Evolutionary conservation across 2,113 vertebrate genomes (phyloP), one percentile per base, ranked within the genome.

Genomic region (Rattus norvegicus): DNA sequence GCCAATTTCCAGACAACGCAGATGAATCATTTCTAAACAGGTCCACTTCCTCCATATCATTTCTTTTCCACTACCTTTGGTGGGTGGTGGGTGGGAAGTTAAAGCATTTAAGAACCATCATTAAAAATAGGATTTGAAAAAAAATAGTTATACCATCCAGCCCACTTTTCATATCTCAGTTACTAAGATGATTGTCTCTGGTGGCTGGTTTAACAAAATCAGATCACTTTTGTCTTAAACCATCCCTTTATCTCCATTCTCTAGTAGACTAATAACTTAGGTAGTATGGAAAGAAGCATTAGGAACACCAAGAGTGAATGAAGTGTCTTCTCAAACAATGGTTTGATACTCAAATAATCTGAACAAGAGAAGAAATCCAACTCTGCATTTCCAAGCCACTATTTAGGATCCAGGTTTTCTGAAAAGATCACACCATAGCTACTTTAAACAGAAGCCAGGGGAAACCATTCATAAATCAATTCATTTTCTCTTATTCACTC

Each of bases 171-270:
- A 87, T 86, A 90, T 72, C 7, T 70, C 24, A 72, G 56, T 70
- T 91, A 77, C 85, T 92, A 22, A 94, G 77, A 81, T 30, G 6
- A 92, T 54, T 10, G 5, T 36, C 47, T 94, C 39, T 43, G 43
- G 43, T 70, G 65, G 84, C 30, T 52, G 13, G 26, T 47, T 92
- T 67, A 72, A 93, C 69, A 8, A 95, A 92, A 93, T 80, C 11
- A 88, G 30, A 33, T 88, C 30, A 91, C 19, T 86, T 95, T 92
- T 92, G 11, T 47, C 63, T 75, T 95, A 90, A 90, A 81, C 33
- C 11, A 56, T 13, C 77, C 39, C 30, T 94, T 94, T 76, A 83
- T 54, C 19, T 88, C 84, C 67, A 4, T 76, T 88, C 47, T 90
- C 39, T 39, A 22, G 54, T 36, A 80, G 39, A 3, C 70, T 95